Percentiles rank a stretch among this genome's conserved stretches.
Evolutionary conservation across 2,888 invertebrate genomes (phyloP).

Genomic region (Ectemnius cavifrons): DNA sequence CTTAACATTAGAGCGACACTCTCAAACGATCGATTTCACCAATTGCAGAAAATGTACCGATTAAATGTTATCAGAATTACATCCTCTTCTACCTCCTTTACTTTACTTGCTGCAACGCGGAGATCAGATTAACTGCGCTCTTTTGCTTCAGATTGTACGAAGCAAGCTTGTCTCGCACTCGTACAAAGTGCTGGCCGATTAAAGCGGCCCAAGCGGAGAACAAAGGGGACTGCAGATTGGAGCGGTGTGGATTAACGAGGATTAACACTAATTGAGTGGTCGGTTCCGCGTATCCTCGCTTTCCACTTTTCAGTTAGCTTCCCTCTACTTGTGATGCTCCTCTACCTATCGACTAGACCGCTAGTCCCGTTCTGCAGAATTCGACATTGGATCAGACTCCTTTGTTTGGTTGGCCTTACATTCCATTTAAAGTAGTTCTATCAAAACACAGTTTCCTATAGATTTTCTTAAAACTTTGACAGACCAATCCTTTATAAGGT

Average conservation of each 20-base stretch:
- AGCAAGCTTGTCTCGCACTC: conserved; percentile 1
- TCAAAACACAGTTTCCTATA: too few species aligned
- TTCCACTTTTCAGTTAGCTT: too few species aligned
- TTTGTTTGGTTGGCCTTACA: neutral
- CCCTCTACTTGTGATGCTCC: too few species aligned
- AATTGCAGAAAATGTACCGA: too few species aligned
- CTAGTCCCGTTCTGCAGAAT: conserved; percentile 2
- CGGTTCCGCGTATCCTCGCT: conserved; percentile 4
- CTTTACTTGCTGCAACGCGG: too few species aligned
- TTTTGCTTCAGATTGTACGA: conserved; percentile 1
- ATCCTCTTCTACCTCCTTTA: too few species aligned
- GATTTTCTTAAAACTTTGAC: too few species aligned
- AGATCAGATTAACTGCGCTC: neutral
- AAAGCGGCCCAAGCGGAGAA: conserved; percentile 49
- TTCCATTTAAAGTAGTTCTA: neutral
- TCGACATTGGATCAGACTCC: conserved; percentile 3
- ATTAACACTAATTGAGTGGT: conserved; percentile 74
- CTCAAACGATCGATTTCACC: too few species aligned
- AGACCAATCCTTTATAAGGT: too few species aligned
- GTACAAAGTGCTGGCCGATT: conserved; percentile 21
- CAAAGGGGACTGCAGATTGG: conserved; percentile 72
- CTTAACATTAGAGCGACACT: too few species aligned
- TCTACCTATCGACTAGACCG: too few species aligned
- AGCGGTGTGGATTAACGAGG: conserved; percentile 70
- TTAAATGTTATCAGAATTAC: too few species aligned